Conservation (phyloP, 2,797 vertebrate species). For the Zenarchopterus dispar region DNA sequence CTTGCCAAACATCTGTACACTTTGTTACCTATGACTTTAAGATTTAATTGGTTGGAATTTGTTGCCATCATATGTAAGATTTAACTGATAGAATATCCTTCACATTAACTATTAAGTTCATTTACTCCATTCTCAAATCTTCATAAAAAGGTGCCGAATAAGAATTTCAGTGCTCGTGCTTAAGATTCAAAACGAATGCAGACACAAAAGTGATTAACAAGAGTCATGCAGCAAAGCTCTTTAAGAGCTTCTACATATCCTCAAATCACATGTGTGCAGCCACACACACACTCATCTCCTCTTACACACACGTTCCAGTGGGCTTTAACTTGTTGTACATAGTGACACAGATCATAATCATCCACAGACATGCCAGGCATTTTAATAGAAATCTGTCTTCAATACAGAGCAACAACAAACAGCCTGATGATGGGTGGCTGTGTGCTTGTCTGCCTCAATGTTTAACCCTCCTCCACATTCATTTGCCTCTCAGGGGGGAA, state of each 20-base stretch:
- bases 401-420: conserved; percentile 23
- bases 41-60: background rate
- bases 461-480: conserved; percentile 32
- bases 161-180: background rate
- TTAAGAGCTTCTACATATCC: background rate
- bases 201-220: conserved; percentile 3
- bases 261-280: background rate
- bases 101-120: background rate
- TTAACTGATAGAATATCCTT: background rate
- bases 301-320: conserved; percentile 25
- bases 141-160: conserved; percentile 4
- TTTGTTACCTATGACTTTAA: too few species aligned
- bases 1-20: too few species aligned
- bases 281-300: background rate
- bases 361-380: conserved; percentile 28
- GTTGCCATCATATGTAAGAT: background rate
- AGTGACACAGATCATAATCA: conserved; percentile 38
- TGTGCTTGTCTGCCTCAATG: background rate
- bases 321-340: conserved; percentile 27
- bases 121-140: background rate
- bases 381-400: conserved; percentile 40
- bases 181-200: background rate
- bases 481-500: conserved; percentile 22
- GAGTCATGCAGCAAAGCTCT: conserved; percentile 3
- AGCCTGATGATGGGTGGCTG: background rate